phyloP scores from a whole-genome alignment of 2,888 invertebrate genomes.

The Platypus cylindrus region DNA sequence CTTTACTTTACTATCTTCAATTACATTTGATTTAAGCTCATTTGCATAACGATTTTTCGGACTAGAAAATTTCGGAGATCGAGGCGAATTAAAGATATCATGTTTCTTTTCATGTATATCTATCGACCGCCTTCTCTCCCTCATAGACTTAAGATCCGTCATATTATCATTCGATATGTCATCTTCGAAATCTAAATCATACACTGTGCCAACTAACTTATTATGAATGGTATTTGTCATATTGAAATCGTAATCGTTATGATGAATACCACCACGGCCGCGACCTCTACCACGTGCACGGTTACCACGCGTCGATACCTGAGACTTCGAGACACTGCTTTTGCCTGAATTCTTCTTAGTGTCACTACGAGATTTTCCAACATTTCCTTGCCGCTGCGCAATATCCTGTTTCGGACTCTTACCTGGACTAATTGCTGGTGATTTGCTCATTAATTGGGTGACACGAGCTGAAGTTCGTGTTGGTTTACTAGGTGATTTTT shows the following conservation, averaged over 20 bases:
- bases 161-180: conserved; percentile 62
- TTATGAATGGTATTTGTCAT: conserved; percentile 61
- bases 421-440: conserved; percentile 41
- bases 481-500: conserved; percentile 45
- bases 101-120: conserved; percentile 53
- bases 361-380: conserved; percentile 23
- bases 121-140: conserved; percentile 64
- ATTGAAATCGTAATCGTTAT: conserved; percentile 36
- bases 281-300: conserved; percentile 31
- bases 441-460: conserved; percentile 49
- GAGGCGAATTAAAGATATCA: conserved; percentile 41
- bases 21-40: conserved; percentile 34
- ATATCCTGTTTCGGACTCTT: conserved; percentile 43
- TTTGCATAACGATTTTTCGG: conserved; percentile 26
- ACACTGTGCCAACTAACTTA: conserved; percentile 75
- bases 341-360: conserved; percentile 23
- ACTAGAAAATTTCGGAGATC: conserved; percentile 45
- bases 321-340: conserved; percentile 28
- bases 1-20: conserved; percentile 23
- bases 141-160: conserved; percentile 62
- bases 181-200: conserved; percentile 74
- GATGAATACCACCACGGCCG: conserved; percentile 30
- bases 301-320: conserved; percentile 24
- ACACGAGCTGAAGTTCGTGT: conserved; percentile 51
- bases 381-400: conserved; percentile 30